Percentiles rank a stretch among this genome's conserved stretches.
Evolutionary conservation across 2,888 invertebrate species (phyloP).

Genomic region (Endotricha flammealis): DNA sequence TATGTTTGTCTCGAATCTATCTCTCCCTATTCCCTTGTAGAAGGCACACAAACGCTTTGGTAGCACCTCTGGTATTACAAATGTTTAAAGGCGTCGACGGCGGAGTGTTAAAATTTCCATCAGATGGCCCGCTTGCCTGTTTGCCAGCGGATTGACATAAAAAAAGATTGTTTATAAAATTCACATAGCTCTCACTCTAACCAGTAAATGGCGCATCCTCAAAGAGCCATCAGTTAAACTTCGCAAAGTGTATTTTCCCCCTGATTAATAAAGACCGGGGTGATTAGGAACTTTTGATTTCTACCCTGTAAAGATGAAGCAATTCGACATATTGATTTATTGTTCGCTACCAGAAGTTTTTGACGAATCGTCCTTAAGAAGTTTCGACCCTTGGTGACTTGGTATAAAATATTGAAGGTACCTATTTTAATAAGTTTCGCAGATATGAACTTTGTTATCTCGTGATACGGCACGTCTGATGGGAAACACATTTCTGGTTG

Average conservation of each 20-base stretch:
- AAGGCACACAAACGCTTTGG: too few relatives aligned
- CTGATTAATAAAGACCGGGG: conserved; percentile 65
- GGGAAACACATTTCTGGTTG: conserved; percentile 22
- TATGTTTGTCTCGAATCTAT: too few relatives aligned
- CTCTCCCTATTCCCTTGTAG: too few relatives aligned
- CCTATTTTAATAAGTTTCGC: conserved; percentile 27
- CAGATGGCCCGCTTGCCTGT: too few relatives aligned
- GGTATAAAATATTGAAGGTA: conserved; percentile 47
- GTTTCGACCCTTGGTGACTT: conserved; percentile 31
- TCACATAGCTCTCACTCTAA: too few relatives aligned
- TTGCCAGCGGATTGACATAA: too few relatives aligned
- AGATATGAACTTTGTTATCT: conserved; percentile 10
- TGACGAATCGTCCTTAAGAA: conserved; percentile 41
- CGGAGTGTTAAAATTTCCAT: too few relatives aligned
- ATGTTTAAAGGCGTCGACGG: too few relatives aligned
- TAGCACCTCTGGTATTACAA: too few relatives aligned
- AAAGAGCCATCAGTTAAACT: conserved; percentile 33
- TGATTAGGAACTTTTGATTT: conserved; percentile 74
- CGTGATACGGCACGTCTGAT: conserved; percentile 15
- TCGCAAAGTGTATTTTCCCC: conserved; percentile 36
- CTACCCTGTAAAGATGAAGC: conserved; percentile 56
- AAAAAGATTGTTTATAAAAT: too few relatives aligned
- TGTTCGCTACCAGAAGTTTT: conserved; percentile 51
- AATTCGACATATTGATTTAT: conserved; percentile 77
- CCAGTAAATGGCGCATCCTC: conserved; percentile 25